Evolutionary conservation across 2,797 vertebrate genomes (phyloP).

Genomic region (Lagocephalus sceleratus): DNA sequence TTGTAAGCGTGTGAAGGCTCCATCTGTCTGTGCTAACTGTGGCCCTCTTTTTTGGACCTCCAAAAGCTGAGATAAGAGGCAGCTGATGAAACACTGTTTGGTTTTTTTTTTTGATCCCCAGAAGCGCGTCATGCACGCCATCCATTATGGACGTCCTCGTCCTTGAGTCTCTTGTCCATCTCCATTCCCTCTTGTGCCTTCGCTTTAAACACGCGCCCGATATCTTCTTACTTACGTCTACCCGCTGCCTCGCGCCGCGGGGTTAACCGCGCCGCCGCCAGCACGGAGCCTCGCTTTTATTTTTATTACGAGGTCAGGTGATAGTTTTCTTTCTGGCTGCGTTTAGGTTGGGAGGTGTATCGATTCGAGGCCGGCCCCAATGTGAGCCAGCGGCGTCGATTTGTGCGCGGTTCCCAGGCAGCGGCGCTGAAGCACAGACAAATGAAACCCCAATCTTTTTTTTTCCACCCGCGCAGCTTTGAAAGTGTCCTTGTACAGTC

Average conservation of each 20-base stretch:
- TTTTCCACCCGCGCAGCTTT: constrained; percentile 17
- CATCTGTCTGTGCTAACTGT: constrained; percentile 50
- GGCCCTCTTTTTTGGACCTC: constrained; percentile 25
- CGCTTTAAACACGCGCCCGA: constrained; percentile 5
- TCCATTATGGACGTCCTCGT: constrained; percentile 62
- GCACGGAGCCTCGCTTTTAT: constrained; percentile 1
- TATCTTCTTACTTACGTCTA: not conserved
- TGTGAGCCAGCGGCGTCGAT: constrained; percentile 14
- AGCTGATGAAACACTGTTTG: constrained; percentile 72
- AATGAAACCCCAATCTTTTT: constrained; percentile 2
- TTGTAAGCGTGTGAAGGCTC: constrained; percentile 44
- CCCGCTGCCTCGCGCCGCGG: not conserved
- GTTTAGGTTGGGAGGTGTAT: constrained; percentile 32
- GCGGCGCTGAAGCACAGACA: constrained; percentile 9
- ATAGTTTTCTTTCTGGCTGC: constrained; percentile 28
- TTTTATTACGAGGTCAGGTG: constrained; percentile 24
- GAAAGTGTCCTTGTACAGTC: constrained; percentile 1
- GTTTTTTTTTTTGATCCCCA: constrained; percentile 49
- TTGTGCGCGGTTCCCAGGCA: constrained; percentile 18
- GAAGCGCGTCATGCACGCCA: constrained; percentile 51
- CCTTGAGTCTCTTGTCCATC: constrained; percentile 39
- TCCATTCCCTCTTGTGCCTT: constrained; percentile 16
- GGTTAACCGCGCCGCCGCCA: not conserved
- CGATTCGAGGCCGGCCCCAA: constrained; percentile 37
- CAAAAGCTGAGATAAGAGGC: constrained; percentile 60